Percentiles rank a stretch among this genome's conserved stretches.
Conservation (phyloP, 1,140 invertebrate genomes). For the Apolygus lucorum region DNA sequence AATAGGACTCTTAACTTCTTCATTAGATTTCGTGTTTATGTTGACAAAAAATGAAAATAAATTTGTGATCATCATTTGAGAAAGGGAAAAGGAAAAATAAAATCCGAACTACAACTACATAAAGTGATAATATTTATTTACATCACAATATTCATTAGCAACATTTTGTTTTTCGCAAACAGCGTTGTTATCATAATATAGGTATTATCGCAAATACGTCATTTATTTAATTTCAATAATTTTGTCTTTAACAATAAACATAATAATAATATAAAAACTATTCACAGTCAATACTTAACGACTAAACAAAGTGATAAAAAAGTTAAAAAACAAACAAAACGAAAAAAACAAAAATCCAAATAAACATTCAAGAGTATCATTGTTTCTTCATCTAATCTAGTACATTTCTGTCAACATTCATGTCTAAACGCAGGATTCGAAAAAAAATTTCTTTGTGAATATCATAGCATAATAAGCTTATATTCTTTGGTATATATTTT, state of each 20-base stretch:
- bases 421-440: too few species aligned
- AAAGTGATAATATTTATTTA: neutral
- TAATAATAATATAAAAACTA: constrained; percentile 23
- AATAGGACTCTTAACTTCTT: too few species aligned
- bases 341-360: neutral
- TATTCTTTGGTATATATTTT: constrained; percentile 16
- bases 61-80: too few species aligned
- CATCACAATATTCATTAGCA: neutral
- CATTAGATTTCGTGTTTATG: too few species aligned
- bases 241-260: constrained; percentile 18
- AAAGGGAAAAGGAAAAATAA: neutral
- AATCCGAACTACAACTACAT: neutral
- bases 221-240: too few species aligned
- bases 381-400: neutral
- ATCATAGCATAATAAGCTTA: neutral
- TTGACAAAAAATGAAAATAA: too few species aligned
- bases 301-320: neutral
- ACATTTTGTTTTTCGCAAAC: too few species aligned
- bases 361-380: constrained; percentile 7
- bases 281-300: constrained; percentile 21
- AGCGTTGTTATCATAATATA: too few species aligned
- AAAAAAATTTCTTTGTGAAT: constrained; percentile 2
- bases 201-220: too few species aligned
- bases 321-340: constrained; percentile 2
- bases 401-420: too few species aligned